Conservation (phyloP, 2,113 vertebrate species). For the Numida meleagris region DNA sequence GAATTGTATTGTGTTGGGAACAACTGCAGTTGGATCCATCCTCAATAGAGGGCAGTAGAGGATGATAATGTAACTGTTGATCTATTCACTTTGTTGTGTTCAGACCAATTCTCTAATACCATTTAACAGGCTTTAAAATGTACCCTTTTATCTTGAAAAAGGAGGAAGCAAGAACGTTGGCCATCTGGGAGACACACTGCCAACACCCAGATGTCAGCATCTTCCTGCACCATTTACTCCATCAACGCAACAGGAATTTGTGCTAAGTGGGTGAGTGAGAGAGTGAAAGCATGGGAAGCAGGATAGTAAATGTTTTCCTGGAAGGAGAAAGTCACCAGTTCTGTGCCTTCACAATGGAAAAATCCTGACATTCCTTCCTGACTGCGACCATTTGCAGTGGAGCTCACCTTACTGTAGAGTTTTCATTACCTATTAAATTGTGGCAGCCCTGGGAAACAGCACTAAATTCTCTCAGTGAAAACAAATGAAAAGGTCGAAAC, state of each 20-base stretch:
- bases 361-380: background rate
- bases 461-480: background rate
- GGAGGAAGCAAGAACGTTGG: slow-evolving; percentile 15
- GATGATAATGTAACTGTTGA: slow-evolving; percentile 60
- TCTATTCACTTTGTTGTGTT: background rate
- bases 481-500: background rate
- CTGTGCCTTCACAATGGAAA: background rate
- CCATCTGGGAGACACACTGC: slow-evolving; percentile 2
- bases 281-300: background rate
- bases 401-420: background rate
- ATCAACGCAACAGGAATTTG: background rate
- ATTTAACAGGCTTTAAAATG: slow-evolving; percentile 64
- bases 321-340: background rate
- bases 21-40: slow-evolving; percentile 2
- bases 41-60: slow-evolving; percentile 81
- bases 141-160: slow-evolving; percentile 68
- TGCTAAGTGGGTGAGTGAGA: background rate
- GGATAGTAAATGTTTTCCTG: background rate
- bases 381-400: background rate
- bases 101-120: slow-evolving; percentile 16
- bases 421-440: background rate
- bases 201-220: background rate
- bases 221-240: background rate
- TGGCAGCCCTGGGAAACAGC: background rate
- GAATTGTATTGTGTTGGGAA: background rate